Evolutionary conservation across 2,113 vertebrate species (phyloP).

Genomic region (Pogona vitticeps): DNA sequence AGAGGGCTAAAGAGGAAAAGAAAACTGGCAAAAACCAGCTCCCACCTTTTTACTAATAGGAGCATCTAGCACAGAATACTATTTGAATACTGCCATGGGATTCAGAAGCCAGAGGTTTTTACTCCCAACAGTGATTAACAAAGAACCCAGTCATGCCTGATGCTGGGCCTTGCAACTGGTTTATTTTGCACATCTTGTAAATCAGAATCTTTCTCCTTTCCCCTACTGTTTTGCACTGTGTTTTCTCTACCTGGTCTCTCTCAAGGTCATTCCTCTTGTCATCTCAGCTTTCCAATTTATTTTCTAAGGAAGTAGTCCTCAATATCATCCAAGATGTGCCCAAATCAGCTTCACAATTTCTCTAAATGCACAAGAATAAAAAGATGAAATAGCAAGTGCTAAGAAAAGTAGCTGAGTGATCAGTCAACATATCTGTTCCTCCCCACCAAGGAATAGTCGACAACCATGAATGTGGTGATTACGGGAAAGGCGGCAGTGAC

Average conservation of each 20-base stretch:
- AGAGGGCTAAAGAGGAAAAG: not conserved
- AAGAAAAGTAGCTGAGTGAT: no score
- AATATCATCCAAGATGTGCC: not conserved
- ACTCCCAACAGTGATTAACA: no score
- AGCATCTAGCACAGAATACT: not conserved
- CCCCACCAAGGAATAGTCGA: no score
- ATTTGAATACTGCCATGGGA: not conserved
- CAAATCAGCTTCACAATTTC: not conserved
- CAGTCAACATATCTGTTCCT: no score
- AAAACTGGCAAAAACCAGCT: not conserved
- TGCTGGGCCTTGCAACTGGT: not conserved
- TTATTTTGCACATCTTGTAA: no score
- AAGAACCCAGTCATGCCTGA: not conserved
- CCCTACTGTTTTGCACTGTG: not conserved
- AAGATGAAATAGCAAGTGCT: no score
- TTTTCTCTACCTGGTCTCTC: not conserved
- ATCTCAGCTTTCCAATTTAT: not conserved
- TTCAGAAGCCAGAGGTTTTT: not conserved
- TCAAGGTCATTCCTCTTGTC: not conserved
- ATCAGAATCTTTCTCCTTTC: no score
- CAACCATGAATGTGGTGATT: no score
- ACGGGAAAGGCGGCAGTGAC: no score
- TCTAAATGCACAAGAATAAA: not conserved
- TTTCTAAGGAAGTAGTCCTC: not conserved
- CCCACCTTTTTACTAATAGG: not conserved